Evolutionary conservation across 2,888 invertebrate genomes (phyloP), one percentile per base, ranked within the genome.

Genomic region (Diploptera punctata): DNA sequence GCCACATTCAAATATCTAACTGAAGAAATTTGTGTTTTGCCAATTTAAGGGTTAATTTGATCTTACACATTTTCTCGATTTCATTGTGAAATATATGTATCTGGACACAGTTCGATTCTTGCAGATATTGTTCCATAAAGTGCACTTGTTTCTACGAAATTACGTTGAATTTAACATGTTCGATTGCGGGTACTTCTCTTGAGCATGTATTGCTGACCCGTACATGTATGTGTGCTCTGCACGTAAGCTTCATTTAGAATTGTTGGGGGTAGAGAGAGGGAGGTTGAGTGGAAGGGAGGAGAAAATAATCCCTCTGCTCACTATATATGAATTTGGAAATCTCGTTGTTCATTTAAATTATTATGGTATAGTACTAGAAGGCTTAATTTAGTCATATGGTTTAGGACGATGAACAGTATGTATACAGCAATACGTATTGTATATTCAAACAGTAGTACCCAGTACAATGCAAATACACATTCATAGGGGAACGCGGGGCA

Each of bases 311-410:
- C 54, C 54, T 54, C 26, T 21, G 54, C 26, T 54, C 54, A 54
- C 54, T 54, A 13, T 54, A 26, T 54, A 54, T 54, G 54, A 54
- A 54, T 54, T 54, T 24, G 54, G 54, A 54, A 47, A 54, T 26
- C 52, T 52, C 52, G 52, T 54, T 26, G 54, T 54, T 26, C 54
- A 29, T 54, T 54, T 54, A 54, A 54, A 54, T 54, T 54, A 54
- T 54, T 29, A 54, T 26, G 54, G 13, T 54, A 54, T 54, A 52
- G 52, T 52, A 49, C 49, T 54, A 26, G 21, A 26, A 10, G 19
- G 54, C 13, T 26, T 54, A 26, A 54, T 54, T 26, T 26, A 54
- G 24, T 21, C 52, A 26, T 26, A 26, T 13, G 54, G 29, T 26
- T 54, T 33, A 33, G 33, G 33, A 33, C 10, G 16, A 3, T 26